Evolutionary conservation across 2,113 vertebrate genomes (phyloP), one percentile per base, ranked within the genome.

Genomic region (Aptenodytes patagonicus): DNA sequence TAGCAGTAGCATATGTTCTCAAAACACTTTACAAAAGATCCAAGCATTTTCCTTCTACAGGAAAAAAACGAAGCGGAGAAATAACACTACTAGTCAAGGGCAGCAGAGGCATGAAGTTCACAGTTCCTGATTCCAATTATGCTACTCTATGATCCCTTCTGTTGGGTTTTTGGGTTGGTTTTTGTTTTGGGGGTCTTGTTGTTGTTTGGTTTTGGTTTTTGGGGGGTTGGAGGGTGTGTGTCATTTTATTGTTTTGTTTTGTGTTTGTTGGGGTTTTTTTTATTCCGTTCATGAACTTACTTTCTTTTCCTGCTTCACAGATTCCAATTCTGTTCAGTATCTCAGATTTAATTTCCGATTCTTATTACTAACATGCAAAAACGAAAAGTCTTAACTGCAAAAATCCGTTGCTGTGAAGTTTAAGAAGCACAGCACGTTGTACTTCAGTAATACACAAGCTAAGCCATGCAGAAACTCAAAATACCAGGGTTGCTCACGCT

Each of bases 221-320:
- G 7, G 2, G 5, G 3, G 21, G 22, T 4, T 28, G 2, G 2
- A 2, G 1, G 5, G 7, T 2, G 15, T 7, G 20, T 10, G 9
- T 25, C 21, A 5, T 52, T 49, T 60, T 40, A 8, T 32, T 40
- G 15, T 7, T 61, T 83, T 73, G 22, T 36, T 58, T 70, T 38
- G 28, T 75, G 13, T 18, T 36, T 62, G 31, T 58, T 38, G 25
- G 25, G 4, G 44, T 4, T 19, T 47, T 21, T 75, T 72, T 31
- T 69, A 28, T 58, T 68, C 51, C 75, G n/a, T 11, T n/a, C 16
- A 28, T 11, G 5, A 90, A 58, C 16, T 72, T 62, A 61, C 11
- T 24, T 38, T 18, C 76, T 83, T 31, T 36, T 6, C n/a, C 55
- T 34, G 38, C 16, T 91, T 87, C 38, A 65, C 40, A 47, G 19